Evolutionary conservation across 2,888 invertebrate species (phyloP).

Genomic region (Scelioninae gen. 1): DNA sequence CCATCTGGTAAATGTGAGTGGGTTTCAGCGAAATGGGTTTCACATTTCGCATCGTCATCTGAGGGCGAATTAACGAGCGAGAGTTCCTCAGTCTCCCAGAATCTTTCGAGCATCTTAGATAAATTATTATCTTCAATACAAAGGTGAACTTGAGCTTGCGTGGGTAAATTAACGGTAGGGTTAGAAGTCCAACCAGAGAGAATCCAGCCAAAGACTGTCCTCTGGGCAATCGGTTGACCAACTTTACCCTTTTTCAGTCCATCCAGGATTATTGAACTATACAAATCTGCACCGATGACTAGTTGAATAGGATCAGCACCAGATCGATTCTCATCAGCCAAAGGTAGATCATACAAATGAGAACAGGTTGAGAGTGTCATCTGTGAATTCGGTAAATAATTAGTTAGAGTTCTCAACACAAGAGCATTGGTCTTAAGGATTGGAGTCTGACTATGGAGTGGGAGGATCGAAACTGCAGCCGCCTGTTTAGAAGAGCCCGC

Average conservation of each 20-base stretch:
- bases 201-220: not conserved
- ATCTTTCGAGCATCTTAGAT: not conserved
- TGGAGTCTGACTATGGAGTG: too few relatives aligned
- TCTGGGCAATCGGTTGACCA: not conserved
- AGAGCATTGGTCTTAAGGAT: too few relatives aligned
- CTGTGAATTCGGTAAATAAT: too few relatives aligned
- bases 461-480: too few relatives aligned
- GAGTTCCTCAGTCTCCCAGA: not conserved
- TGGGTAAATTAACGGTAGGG: not conserved
- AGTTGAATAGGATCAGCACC: not conserved
- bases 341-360: too few relatives aligned
- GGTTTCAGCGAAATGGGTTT: not conserved
- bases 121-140: not conserved
- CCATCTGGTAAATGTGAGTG: not conserved
- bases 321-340: not conserved
- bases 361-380: too few relatives aligned
- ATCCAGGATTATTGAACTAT: not conserved
- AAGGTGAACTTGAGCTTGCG: not conserved
- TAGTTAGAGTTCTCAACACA: too few relatives aligned
- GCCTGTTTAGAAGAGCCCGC: too few relatives aligned
- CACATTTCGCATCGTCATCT: not conserved
- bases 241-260: not conserved
- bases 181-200: not conserved
- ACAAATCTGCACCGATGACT: constrained; percentile 2
- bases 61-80: not conserved